phyloP scores from a whole-genome alignment of 2,797 vertebrate genomes.

The Peromyscus aztecus region DNA sequence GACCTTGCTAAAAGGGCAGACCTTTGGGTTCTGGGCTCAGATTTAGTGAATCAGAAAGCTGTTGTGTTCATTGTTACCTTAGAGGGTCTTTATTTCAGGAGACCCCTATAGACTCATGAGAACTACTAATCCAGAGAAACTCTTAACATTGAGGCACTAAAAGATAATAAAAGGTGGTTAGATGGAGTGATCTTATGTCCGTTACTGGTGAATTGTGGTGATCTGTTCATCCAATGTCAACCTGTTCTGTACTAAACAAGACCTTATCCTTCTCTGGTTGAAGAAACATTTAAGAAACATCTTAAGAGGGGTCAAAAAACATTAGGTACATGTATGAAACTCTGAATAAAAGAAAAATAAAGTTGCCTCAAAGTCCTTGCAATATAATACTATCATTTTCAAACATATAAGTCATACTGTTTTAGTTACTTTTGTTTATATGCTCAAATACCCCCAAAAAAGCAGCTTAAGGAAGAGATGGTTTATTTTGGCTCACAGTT shows the following conservation, averaged over 20 bases:
- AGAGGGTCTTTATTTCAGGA: background rate
- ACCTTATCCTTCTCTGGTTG: no score
- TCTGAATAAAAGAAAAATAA: background rate
- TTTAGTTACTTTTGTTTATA: background rate
- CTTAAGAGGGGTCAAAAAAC: background rate
- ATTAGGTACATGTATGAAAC: background rate
- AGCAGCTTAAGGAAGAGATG: background rate
- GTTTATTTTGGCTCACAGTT: background rate
- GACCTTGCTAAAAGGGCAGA: background rate
- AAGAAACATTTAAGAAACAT: background rate
- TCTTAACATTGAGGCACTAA: background rate
- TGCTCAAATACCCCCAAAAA: background rate
- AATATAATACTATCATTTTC: background rate
- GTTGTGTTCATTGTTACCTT: background rate
- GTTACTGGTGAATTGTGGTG: background rate
- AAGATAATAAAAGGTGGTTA: background rate
- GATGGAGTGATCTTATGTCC: background rate
- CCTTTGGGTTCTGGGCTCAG: background rate
- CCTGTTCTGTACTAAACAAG: background rate
- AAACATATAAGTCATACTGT: background rate
- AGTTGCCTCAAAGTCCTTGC: background rate
- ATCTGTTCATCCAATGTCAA: background rate
- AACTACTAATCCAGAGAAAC: background rate
- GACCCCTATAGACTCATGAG: background rate
- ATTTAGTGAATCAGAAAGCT: background rate